Evolutionary conservation across 2,888 invertebrate species (phyloP), one percentile per base, ranked within the genome.

Genomic region (Phymatocera aterrima): DNA sequence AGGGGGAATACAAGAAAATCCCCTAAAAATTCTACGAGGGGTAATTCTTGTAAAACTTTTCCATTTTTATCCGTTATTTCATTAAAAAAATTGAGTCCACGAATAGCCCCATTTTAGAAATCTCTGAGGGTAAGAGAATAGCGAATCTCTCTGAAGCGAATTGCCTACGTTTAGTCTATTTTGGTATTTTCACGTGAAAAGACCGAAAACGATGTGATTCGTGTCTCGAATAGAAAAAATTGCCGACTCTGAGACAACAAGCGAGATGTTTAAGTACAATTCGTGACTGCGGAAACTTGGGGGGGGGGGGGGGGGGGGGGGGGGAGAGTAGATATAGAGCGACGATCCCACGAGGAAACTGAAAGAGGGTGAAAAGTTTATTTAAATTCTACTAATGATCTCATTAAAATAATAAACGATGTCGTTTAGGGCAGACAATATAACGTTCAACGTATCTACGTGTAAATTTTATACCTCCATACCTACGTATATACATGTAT

Each of bases 341-440:
- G 37, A 18, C 4, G 64, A 18, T 12, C 8, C 68, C 43, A 68
- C 24, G 68, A 46, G 43, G 43, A 28, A 65, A 18, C 48, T 10
- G 28, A 31, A 48, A 31, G 72, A 68, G 28, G 75, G 46, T 75
- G 65, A 79, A 83, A 83, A 85, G 84, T 84, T 86, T 86, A 86
- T 86, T 87, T 86, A 85, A 86, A 87, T 87, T 85, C 81, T 81
- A 81, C 87, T 87, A 87, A 87, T 85, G 87, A 86, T 84, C 86
- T 86, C 87, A 84, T 87, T 87, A 87, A 87, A 86, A 87, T 87
- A 85, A 86, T 85, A 87, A 87, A 87, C 84, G 86, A 85, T 83
- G 85, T 85, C 87, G 84, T 85, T 87, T 84, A 81, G 81, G 82
- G 80, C 78, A 80, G 78, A 54, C 79, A 81, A 80, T 81, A 82